phyloP scores from a whole-genome alignment of 1,140 invertebrate genomes.

The Scaptomyza graminum region DNA sequence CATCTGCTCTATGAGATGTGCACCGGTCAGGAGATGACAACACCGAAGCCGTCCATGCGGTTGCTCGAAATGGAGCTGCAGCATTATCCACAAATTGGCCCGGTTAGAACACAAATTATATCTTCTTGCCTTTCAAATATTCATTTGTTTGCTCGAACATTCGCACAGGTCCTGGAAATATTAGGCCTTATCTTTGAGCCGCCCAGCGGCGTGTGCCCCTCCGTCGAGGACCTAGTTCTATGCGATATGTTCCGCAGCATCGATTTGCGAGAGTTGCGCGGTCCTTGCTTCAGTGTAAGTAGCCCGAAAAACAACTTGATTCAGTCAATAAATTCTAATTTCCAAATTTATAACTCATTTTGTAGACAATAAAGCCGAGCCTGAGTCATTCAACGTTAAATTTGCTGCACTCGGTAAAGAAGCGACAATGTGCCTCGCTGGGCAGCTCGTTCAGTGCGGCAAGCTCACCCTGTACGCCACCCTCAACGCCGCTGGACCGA shows the following conservation, averaged over 20 bases:
- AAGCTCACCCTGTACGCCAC: slow-evolving; percentile 82
- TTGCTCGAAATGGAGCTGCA: slow-evolving; percentile 89
- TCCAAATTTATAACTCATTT: not conserved
- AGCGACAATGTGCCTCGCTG: slow-evolving; percentile 80
- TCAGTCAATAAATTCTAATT: not conserved
- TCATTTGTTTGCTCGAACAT: not conserved
- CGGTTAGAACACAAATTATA: slow-evolving; percentile 30
- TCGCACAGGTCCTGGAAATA: slow-evolving; percentile 89
- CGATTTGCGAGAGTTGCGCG: slow-evolving; percentile 93
- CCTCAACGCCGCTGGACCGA: slow-evolving; percentile 81
- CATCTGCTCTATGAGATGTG: slow-evolving; percentile 96
- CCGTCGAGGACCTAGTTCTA: slow-evolving; percentile 90
- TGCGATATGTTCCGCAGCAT: slow-evolving; percentile 94
- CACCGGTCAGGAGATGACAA: slow-evolving; percentile 91
- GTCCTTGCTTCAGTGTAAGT: slow-evolving; percentile 86
- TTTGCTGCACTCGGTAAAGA: slow-evolving; percentile 81
- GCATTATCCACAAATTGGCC: slow-evolving; percentile 89
- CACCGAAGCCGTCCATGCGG: slow-evolving; percentile 88
- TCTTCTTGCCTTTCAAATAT: not conserved
- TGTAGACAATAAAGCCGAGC: slow-evolving; percentile 83
- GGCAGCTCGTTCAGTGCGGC: slow-evolving; percentile 81
- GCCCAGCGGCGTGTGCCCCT: slow-evolving; percentile 87
- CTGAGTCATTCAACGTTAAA: slow-evolving; percentile 82
- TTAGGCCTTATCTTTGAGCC: slow-evolving; percentile 92
- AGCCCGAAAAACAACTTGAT: not conserved